Evolutionary conservation across 2,797 vertebrate species (phyloP).

Genomic region (Sphenopsis melanotis): DNA sequence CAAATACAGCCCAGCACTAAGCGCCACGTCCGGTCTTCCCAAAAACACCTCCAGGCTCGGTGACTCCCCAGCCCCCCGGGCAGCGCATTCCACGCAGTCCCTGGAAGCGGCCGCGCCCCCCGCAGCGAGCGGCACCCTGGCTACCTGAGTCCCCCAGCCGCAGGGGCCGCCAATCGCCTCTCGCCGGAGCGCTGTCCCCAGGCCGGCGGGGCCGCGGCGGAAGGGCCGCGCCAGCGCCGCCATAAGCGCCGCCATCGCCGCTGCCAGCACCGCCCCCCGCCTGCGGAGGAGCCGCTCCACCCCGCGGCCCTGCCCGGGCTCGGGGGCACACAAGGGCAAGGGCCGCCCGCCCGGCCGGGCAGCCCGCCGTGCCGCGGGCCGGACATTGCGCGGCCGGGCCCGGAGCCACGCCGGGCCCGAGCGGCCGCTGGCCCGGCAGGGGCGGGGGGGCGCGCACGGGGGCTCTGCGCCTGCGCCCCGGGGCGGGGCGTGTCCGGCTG

Average conservation of each 20-base stretch:
- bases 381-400: not conserved
- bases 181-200: not conserved
- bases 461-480: not conserved
- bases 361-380: not conserved
- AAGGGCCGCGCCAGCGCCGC: not conserved
- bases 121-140: not conserved
- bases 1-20: rapidly evolving
- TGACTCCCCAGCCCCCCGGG: not conserved
- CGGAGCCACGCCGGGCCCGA: rapidly evolving
- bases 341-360: too few species aligned
- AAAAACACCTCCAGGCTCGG: not conserved
- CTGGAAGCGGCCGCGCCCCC: not conserved
- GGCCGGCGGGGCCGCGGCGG: not conserved
- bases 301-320: not conserved
- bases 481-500: not conserved
- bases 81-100: rapidly evolving
- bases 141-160: not conserved
- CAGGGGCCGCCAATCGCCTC: not conserved
- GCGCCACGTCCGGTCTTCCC: not conserved
- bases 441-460: too few species aligned
- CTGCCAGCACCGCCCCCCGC: not conserved
- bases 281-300: not conserved
- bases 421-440: rapidly evolving
- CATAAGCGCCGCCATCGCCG: not conserved
- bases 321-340: not conserved